These are phyloP conservation scores for Caenorhabditis panamensis DNA, from an alignment of 2,888 invertebrate genomes.

Conservation along the genomic window DNA sequence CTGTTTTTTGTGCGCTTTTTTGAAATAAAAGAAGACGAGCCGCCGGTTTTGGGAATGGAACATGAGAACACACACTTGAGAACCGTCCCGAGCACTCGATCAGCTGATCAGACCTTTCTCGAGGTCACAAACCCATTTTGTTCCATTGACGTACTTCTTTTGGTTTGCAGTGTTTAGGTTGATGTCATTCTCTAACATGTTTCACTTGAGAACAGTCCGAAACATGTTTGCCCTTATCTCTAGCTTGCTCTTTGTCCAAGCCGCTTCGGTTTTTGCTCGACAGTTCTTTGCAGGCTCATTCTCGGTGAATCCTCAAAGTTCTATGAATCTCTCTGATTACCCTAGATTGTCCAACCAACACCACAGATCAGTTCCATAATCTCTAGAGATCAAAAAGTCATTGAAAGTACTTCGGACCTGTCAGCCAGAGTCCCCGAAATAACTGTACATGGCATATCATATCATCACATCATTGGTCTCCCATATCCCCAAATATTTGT, in stretches of 20 bases:
- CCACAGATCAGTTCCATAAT: slow-evolving; percentile 37
- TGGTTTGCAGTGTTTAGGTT: too few species aligned
- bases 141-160: slow-evolving; percentile 3
- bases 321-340: not conserved
- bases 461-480: slow-evolving; percentile 11
- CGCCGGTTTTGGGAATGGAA: not conserved
- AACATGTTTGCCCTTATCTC: not conserved
- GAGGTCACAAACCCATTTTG: not conserved
- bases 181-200: not conserved
- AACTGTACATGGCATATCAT: slow-evolving; percentile 30
- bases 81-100: slow-evolving; percentile 7
- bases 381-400: slow-evolving; percentile 25
- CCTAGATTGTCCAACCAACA: slow-evolving; percentile 3
- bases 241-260: not conserved
- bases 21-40: not conserved
- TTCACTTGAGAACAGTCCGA: not conserved
- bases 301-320: too few species aligned
- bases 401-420: slow-evolving; percentile 43
- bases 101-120: slow-evolving; percentile 26
- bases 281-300: too few species aligned
- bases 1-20: not conserved
- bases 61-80: slow-evolving; percentile 15
- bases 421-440: slow-evolving; percentile 44
- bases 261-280: too few species aligned
- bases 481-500: slow-evolving; percentile 44